Percentiles rank a stretch among this genome's conserved stretches.
phyloP scores from a whole-genome alignment of 2,797 vertebrate species.

The Spinus pinus region DNA sequence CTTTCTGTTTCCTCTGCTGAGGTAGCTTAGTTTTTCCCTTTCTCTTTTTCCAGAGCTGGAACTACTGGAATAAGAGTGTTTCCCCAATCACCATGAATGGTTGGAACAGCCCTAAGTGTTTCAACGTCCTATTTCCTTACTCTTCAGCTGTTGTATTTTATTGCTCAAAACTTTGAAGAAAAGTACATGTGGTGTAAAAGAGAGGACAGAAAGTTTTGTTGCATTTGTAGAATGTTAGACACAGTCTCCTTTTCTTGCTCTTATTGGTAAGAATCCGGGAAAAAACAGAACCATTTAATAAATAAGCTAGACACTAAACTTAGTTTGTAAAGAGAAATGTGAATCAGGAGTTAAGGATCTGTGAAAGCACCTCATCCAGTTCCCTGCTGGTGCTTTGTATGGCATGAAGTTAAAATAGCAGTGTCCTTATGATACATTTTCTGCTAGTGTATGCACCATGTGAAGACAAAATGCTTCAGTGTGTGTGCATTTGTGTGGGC shows the following conservation, averaged over 20 bases:
- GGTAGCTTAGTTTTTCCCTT: neutral
- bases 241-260: neutral
- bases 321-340: neutral
- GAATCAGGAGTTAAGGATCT: conserved; percentile 11
- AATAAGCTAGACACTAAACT: neutral
- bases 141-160: neutral
- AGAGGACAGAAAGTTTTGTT: neutral
- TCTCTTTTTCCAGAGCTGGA: neutral
- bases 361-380: neutral
- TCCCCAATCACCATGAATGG: neutral
- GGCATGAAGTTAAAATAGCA: neutral
- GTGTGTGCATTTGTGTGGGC: neutral
- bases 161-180: neutral
- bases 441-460: neutral
- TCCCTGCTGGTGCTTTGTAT: neutral
- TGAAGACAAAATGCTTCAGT: neutral
- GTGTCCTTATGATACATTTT: neutral
- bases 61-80: neutral
- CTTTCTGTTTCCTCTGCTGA: neutral
- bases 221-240: neutral
- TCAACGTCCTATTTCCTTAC: neutral
- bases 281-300: neutral
- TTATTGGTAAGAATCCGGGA: neutral
- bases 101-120: neutral
- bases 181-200: neutral